Evolutionary conservation across 2,113 vertebrate genomes (phyloP), one percentile per base, ranked within the genome.

Genomic region (Riparia riparia): DNA sequence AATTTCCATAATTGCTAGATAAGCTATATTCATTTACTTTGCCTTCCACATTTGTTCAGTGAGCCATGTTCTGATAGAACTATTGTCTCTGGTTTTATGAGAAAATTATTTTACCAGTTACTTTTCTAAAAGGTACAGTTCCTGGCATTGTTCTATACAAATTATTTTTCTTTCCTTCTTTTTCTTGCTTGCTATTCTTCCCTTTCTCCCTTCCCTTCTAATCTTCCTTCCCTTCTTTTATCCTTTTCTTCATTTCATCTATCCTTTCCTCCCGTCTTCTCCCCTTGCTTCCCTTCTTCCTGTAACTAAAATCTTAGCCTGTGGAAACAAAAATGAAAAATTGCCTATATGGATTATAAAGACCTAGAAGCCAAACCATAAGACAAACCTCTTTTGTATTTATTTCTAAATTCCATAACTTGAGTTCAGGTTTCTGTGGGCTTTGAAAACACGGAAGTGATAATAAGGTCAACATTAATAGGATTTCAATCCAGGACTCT

Each of bases 381-480:
- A 76, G 21, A 25, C 61, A 92, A 82, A 7, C 2, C 29, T 79
- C n/a, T 60, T 82, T 16, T 70, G 25, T 42, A 51, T 42, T 60
- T 51, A 39, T 51, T 90, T 77, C 54, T 76, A 77, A 92, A 82
- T 53, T 19, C 20, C 21, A 26, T 37, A 41, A 69, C 74, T 64
- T 69, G 31, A 18, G 31, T 66, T 9, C 24, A 51, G 45, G n/a
- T 41, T 90, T 79, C 49, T 41, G 15, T 17, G 53, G 45, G 45
- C 54, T 85, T 72, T 72, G 71, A 72, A 91, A 94, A 87, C 37
- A 28, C 13, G 29, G 37, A 79, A 68, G 44, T 64, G 44, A 80
- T 56, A 88, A 79, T 56, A 88, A 96, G 91, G 89, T 96, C 86
- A 93, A 49, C 44, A 42, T 37, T 9, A 64, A 47, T 21, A 90